A percentile compares a stretch with the other conserved stretches of the same genome.
phyloP scores from a whole-genome alignment of 2,888 invertebrate genomes.

The Stenichneumon culpator region DNA sequence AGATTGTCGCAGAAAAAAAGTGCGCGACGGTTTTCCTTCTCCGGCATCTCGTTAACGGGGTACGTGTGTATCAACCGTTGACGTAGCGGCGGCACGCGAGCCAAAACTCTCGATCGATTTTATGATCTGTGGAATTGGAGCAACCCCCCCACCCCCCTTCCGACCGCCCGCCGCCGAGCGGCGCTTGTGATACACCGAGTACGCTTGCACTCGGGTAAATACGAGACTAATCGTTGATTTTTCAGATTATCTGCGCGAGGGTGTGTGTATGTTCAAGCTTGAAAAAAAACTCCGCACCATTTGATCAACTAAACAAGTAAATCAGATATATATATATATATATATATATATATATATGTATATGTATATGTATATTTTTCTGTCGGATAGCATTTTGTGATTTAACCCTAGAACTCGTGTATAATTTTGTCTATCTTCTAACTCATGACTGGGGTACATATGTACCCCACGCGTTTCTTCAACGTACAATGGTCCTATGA shows the following conservation, averaged over 20 bases:
- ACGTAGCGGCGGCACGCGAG: constrained; percentile 60
- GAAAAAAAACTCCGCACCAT: too few species aligned
- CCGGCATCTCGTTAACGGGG: constrained; percentile 32
- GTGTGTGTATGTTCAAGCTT: neutral
- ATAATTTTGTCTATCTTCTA: too few species aligned
- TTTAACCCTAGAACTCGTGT: too few species aligned
- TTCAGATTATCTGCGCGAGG: neutral
- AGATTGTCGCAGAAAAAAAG: constrained; percentile 11
- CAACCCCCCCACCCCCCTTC: neutral
- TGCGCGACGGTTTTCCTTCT: constrained; percentile 28
- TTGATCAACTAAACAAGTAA: too few species aligned
- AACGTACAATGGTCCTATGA: too few species aligned
- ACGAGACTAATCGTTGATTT: neutral
- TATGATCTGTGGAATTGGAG: constrained; percentile 67
- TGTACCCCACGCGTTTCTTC: too few species aligned
- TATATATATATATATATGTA: too few species aligned
- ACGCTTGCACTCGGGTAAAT: constrained; percentile 10
- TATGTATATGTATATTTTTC: too few species aligned
- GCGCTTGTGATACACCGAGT: constrained; percentile 19
- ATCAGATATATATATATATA: too few species aligned
- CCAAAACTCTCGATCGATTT: constrained; percentile 68
- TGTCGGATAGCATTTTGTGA: too few species aligned
- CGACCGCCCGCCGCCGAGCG: constrained; percentile 15
- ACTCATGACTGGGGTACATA: too few species aligned
- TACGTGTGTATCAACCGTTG: constrained; percentile 28